Evolutionary conservation across 2,888 invertebrate species (phyloP), one percentile per base, ranked within the genome.

Genomic region (Clusia tigrina): DNA sequence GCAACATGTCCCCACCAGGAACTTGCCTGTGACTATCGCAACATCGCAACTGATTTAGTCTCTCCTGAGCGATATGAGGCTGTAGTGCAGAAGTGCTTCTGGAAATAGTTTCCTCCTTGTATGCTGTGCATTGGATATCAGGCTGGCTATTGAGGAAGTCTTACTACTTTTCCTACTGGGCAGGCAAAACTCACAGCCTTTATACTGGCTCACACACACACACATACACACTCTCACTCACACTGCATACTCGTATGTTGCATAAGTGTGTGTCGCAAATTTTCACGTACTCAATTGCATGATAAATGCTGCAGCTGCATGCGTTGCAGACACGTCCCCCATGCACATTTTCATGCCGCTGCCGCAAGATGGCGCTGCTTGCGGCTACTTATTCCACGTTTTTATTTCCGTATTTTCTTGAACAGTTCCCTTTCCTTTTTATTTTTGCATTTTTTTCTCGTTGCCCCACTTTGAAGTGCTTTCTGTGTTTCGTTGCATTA

Each of bases 241-340:
- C 12, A 32, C 32, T 32, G 52, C 18, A 52, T 52, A 22, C 6
- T 2, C n/a, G 17, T 10, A 55, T 18, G 26, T 25, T 58, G 58
- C 52, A 58, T 58, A 58, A 15, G 52, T 52, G 52, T 3, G 17
- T 22, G 52, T 32, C 58, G 24, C 25, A 22, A 54, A 54, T 54
- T 18, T 52, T 54, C 42, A 46, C 54, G 60, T 24, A 48, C 26
- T 60, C 46, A 60, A 60, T 54, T 42, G 54, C 60, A 60, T 60
- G 60, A 60, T 32, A 32, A 9, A 6, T 42, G 42, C n/a, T 10
- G 42, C 42, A 42, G 15, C 23, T 53, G 52, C 25, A 20, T 10
- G 12, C 15, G 23, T 24, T 20, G 52, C 52, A 22, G 15, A 17
- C 42, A 42, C 42, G 42, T 42, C 42, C 15, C n/a, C 42, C n/a